phyloP scores from a whole-genome alignment of 1,140 invertebrate species.

The Drosophila sucinea region DNA sequence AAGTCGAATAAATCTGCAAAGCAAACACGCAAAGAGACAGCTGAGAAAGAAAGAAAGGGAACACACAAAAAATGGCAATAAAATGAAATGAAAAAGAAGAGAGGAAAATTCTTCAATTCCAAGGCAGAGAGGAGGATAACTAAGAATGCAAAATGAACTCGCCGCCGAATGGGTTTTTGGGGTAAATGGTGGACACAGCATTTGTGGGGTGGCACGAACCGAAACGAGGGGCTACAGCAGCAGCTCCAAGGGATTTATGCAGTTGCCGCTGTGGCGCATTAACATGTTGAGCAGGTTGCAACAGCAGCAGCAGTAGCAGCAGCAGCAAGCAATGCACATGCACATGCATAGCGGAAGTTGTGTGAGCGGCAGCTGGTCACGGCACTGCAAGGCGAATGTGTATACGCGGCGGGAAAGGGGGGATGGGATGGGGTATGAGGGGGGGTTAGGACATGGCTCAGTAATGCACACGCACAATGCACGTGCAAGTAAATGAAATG shows the following conservation, averaged over 20 bases:
- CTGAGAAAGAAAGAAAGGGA: constrained; percentile 12
- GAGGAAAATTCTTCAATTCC: constrained; percentile 2
- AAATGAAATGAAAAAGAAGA: constrained; percentile 66
- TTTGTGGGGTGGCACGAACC: constrained; percentile 20
- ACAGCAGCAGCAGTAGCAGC: not conserved
- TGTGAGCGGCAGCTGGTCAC: constrained; percentile 1
- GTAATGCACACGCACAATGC: constrained; percentile 76
- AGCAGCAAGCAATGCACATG: constrained; percentile 18
- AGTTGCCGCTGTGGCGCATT: constrained; percentile 64
- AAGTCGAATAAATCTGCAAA: constrained; percentile 56
- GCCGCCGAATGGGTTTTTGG: not conserved
- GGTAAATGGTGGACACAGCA: constrained; percentile 6
- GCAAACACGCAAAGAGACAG: constrained; percentile 20
- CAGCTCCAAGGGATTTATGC: constrained; percentile 46
- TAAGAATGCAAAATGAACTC: constrained; percentile 70
- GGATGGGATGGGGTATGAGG: not conserved
- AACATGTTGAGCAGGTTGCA: constrained; percentile 75
- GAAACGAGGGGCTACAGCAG: constrained; percentile 7
- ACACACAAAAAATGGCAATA: constrained; percentile 49
- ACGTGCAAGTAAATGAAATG: constrained; percentile 76
- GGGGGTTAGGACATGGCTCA: constrained; percentile 13
- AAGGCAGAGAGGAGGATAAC: constrained; percentile 9
- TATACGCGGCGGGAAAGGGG: constrained; percentile 24
- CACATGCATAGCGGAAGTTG: constrained; percentile 41
- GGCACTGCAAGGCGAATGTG: not conserved